Percentiles rank a stretch among this genome's conserved stretches.
Conservation (phyloP, 2,113 vertebrate genomes). For the Haemorhous mexicanus region DNA sequence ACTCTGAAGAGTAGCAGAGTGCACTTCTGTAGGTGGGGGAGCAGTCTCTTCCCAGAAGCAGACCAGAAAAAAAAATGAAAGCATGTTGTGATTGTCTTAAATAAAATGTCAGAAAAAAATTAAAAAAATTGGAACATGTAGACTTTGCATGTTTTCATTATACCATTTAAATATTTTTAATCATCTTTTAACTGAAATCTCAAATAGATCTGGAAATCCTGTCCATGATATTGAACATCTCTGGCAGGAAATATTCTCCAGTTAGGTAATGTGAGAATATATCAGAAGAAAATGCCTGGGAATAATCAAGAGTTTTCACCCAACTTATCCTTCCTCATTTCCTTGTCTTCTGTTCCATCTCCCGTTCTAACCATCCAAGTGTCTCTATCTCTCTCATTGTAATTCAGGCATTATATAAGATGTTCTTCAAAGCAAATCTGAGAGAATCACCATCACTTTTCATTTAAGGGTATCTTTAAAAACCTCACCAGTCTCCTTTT, state of each 20-base stretch:
- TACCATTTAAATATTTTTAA: neutral
- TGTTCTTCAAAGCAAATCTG: neutral
- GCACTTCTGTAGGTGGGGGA: neutral
- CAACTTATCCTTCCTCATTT: neutral
- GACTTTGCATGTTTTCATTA: neutral
- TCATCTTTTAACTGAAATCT: neutral
- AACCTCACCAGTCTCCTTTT: neutral
- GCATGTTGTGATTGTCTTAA: neutral
- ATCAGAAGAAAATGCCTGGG: neutral
- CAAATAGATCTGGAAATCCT: neutral
- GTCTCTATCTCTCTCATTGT: neutral
- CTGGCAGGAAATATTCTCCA: neutral
- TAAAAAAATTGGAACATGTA: neutral
- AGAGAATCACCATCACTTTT: neutral
- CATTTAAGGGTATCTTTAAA: neutral
- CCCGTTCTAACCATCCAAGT: fast-evolving
- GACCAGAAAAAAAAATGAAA: neutral
- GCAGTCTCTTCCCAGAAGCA: neutral
- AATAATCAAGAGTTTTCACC: neutral
- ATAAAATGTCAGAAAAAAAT: neutral
- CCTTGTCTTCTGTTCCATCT: neutral
- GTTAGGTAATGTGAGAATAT: neutral
- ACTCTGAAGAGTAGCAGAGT: neutral
- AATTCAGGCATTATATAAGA: neutral
- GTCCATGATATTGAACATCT: neutral